Base-by-base conservation (phyloP, 2,888 invertebrate genomes). In the Eurytoma californica region DNA sequence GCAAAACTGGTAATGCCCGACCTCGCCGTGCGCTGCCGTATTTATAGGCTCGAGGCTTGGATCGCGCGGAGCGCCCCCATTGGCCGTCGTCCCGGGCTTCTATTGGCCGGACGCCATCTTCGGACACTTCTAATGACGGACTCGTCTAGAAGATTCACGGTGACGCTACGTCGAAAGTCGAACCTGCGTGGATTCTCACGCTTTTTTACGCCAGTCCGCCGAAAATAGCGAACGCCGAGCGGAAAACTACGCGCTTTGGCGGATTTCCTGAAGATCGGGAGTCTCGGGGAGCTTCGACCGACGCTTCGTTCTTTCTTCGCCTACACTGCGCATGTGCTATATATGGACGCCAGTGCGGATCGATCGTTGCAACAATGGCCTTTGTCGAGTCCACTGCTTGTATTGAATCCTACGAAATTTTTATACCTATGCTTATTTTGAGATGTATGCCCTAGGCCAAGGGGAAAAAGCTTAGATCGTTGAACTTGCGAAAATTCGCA, bases 11-110 rank as follows among this genome's bases (percentile, higher is more conserved):
- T 63, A 63, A 18, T 63, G 63, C 47, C 18, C 13, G 63, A 18
- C 3, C 39, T 47, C 47, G 18, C 39, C 18, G 18, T 5, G 63
- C 47, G 9, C 63, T 2, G 63, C n/a, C 13, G 18, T 63, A 63
- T 47, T 63, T 63, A 63, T 63, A 63, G 63, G 39, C 63, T n/a
- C 20, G 60, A n/a, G 39, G 63, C n/a, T 63, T 9, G 39, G 63
- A 7, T 18, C 47, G 63, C 16, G 18, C n/a, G 12, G 13, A 47
- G 47, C 47, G 47, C 47, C 39, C 39, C 39, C 39, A 9, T 4
- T 9, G 39, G 39, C 39, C 9, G 39, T 9, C 39, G 39, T 63
- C 63, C 63, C 47, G 47, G 18, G 47, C 9, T 1, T 3, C 47
- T 3, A 63, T 63, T 63, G 63, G 39, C 63, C 30, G 63, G 7